Evolutionary conservation across 1,140 invertebrate species (phyloP).

Genomic region (Ctenoplectra terminalis): DNA sequence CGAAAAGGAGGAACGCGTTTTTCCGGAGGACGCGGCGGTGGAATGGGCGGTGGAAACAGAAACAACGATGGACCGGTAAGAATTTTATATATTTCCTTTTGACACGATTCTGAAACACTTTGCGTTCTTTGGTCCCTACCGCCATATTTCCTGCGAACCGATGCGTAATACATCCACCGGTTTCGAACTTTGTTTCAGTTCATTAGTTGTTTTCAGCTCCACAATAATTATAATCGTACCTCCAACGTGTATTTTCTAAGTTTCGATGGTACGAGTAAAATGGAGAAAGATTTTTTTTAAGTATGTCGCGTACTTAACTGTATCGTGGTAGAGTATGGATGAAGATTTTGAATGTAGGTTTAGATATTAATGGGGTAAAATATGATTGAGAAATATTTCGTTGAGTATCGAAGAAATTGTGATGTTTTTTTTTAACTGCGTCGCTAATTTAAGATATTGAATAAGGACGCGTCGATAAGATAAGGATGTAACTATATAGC

Average conservation of each 20-base stretch:
- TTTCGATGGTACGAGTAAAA: neutral
- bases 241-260: neutral
- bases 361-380: too few relatives aligned
- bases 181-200: neutral
- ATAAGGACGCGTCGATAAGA: too few relatives aligned
- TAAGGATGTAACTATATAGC: too few relatives aligned
- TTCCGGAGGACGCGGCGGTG: constrained; percentile 72
- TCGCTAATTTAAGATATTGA: too few relatives aligned
- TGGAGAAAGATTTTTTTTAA: too few relatives aligned
- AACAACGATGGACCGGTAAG: constrained; percentile 63
- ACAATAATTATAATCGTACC: neutral
- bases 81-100: constrained; percentile 12
- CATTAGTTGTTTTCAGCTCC: too few relatives aligned
- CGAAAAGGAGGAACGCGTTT: constrained; percentile 76
- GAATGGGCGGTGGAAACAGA: constrained; percentile 64
- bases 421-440: too few relatives aligned
- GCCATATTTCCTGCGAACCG: constrained; percentile 26
- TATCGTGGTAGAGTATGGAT: too few relatives aligned
- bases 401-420: too few relatives aligned
- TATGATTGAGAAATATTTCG: too few relatives aligned
- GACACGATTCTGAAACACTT: neutral
- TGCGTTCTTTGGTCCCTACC: neutral
- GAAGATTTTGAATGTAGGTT: too few relatives aligned
- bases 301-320: too few relatives aligned
- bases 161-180: constrained; percentile 4